A percentile compares a stretch with the other conserved stretches of the same genome.
Conservation (phyloP, 1,140 invertebrate species). For the Lepidurus arcticus region DNA sequence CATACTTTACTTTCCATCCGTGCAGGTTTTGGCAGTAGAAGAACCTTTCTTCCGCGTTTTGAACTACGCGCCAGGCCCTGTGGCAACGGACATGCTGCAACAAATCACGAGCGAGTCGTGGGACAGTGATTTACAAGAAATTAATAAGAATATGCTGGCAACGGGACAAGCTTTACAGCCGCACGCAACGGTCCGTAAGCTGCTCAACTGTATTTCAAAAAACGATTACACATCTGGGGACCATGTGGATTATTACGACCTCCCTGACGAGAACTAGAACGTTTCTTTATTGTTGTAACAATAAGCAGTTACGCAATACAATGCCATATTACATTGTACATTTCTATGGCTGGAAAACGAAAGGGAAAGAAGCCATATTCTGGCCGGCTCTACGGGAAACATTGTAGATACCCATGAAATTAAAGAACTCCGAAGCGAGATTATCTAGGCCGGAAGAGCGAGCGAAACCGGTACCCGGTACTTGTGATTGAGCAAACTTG, state of each 20-base stretch:
- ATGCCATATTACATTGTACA: background rate
- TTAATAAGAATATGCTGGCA: constrained; percentile 55
- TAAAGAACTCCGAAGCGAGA: background rate
- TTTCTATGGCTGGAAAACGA: background rate
- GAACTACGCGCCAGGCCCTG: constrained; percentile 89
- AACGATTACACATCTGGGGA: constrained; percentile 72
- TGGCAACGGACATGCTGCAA: constrained; percentile 84
- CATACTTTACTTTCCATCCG: background rate
- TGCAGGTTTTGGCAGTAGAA: constrained; percentile 65
- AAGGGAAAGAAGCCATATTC: background rate
- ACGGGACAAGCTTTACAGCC: constrained; percentile 63
- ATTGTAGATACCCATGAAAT: background rate
- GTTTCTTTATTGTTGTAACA: background rate
- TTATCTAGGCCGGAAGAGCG: background rate
- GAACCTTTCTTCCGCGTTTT: constrained; percentile 67
- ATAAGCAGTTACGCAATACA: background rate
- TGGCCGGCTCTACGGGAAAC: background rate
- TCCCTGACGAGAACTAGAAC: background rate
- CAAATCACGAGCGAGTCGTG: constrained; percentile 54
- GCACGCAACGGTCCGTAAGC: constrained; percentile 65
- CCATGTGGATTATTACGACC: constrained; percentile 84
- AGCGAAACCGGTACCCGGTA: background rate
- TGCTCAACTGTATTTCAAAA: constrained; percentile 62
- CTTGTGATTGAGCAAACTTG: background rate
- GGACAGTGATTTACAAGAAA: constrained; percentile 54